Evolutionary conservation across 2,113 vertebrate genomes (phyloP), one percentile per base, ranked within the genome.

Genomic region (Boulengeromyrus knoepffleri): DNA sequence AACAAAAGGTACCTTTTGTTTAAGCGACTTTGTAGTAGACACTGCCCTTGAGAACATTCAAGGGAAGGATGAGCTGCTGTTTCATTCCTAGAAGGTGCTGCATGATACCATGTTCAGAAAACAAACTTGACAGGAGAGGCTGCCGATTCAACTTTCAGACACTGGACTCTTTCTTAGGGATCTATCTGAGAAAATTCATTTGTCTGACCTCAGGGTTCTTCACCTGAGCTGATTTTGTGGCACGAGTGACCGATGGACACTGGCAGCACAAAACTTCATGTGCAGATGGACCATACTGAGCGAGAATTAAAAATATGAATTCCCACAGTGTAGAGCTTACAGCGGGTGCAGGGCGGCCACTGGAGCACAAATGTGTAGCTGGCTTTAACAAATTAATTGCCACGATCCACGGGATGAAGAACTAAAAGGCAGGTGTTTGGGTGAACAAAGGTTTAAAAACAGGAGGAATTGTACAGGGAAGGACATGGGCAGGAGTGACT

Each of bases 1-100:
- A 52, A 87, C 85, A 87, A 87, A 87, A 87, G 49, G 84, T 27
- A 86, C 85, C 50, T 31, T 49, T 53, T 52, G 50, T 42, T 56
- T n/a, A 9, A 87, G 85, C 45, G 42, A 85, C 83, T 85, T 85
- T 85, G 83, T 85, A 85, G 45, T 85, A 85, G 21, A 45, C 45
- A 13, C 45, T 46, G 31, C 50, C 85, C 47, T 87, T 56, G 85
- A 87, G 49, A 87, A 87, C 50, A 39, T 21, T 13, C 85, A 56
- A 87, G 50, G 15, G 15, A 87, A 87, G 50, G 6, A 87, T 1
- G n/a, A 15, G 27, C 15, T 24, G n/a, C n/a, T 0, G 31, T 56
- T 19, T 21, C 17, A 27, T 53, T 87, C 49, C 24, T 27, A 56
- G 49, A 31, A 31, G 27, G n/a, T 53, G 12, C n/a, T 53, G 85